Percentiles rank a stretch among this genome's conserved stretches.
phyloP scores from a whole-genome alignment of 2,113 vertebrate species.

The Syngnathus typhle region DNA sequence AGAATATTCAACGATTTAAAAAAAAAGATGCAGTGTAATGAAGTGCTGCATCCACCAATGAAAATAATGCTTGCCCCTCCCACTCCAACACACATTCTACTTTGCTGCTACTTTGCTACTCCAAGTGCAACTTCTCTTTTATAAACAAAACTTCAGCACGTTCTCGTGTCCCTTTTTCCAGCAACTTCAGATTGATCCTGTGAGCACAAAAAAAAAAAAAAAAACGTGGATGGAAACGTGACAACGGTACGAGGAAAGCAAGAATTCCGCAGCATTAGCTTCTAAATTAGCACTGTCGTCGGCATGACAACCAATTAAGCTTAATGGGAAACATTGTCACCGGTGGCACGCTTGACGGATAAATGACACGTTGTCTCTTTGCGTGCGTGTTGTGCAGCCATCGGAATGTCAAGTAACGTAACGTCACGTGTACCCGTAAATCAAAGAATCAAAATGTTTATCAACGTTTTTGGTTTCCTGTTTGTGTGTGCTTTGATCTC shows the following conservation, averaged over 20 bases:
- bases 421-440: not conserved
- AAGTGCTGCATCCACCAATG: too few relatives aligned
- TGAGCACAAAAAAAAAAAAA: not conserved
- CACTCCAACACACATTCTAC: too few relatives aligned
- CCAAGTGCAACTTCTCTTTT: too few relatives aligned
- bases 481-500: not conserved
- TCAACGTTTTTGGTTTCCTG: conserved; percentile 41
- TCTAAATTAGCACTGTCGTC: conserved; percentile 33
- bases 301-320: conserved; percentile 46
- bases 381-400: not conserved
- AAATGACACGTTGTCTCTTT: conserved; percentile 27
- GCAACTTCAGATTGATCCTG: not conserved
- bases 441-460: conserved; percentile 48
- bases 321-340: conserved; percentile 32
- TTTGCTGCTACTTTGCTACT: too few relatives aligned
- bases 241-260: conserved; percentile 24
- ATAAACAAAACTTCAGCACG: too few relatives aligned
- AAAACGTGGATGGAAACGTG: conserved; percentile 29
- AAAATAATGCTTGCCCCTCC: too few relatives aligned
- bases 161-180: not conserved
- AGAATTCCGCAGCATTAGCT: conserved; percentile 44
- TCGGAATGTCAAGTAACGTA: too few relatives aligned
- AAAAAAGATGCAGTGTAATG: too few relatives aligned
- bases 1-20: too few relatives aligned
- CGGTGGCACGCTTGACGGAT: conserved; percentile 20